Evolutionary conservation across 2,797 vertebrate genomes (phyloP).

Genomic region (Aeoliscus strigatus): DNA sequence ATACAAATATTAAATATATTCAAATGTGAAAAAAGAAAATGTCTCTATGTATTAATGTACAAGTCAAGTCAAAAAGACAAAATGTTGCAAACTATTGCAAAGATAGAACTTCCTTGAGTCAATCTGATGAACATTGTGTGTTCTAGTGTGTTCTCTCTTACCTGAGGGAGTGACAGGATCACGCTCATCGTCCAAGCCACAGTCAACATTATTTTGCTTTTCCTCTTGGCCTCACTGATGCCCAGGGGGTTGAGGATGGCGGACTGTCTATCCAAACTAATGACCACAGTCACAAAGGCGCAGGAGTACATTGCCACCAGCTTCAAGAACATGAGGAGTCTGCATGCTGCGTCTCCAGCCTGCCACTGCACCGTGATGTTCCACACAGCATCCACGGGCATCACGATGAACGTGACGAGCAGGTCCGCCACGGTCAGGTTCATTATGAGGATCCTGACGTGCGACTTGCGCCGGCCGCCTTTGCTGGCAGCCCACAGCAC

Average conservation of each 20-base stretch:
- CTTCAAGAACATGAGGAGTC: constrained; percentile 85
- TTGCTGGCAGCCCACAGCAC: constrained; percentile 72
- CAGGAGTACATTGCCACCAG: constrained; percentile 85
- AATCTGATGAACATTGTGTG: no score
- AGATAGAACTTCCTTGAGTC: no score
- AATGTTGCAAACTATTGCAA: no score
- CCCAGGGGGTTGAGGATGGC: constrained; percentile 82
- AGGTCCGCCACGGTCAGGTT: constrained; percentile 82
- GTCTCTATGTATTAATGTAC: no score
- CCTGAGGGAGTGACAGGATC: constrained; percentile 80
- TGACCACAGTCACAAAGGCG: constrained; percentile 84
- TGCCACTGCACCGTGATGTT: constrained; percentile 87
- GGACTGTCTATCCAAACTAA: constrained; percentile 82
- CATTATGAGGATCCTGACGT: constrained; percentile 77
- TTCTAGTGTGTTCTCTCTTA: no score
- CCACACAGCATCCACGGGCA: constrained; percentile 83
- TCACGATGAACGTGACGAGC: constrained; percentile 82
- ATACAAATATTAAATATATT: no score
- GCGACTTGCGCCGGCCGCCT: constrained; percentile 70
- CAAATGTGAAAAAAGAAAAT: no score
- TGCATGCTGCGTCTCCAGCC: constrained; percentile 76
- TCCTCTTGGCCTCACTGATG: constrained; percentile 69
- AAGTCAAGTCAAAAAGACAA: no score
- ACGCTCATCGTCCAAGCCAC: constrained; percentile 80
- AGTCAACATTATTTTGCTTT: constrained; percentile 77